Base-by-base conservation (phyloP, 2,797 vertebrate genomes). In the Alexandromys oeconomus region DNA sequence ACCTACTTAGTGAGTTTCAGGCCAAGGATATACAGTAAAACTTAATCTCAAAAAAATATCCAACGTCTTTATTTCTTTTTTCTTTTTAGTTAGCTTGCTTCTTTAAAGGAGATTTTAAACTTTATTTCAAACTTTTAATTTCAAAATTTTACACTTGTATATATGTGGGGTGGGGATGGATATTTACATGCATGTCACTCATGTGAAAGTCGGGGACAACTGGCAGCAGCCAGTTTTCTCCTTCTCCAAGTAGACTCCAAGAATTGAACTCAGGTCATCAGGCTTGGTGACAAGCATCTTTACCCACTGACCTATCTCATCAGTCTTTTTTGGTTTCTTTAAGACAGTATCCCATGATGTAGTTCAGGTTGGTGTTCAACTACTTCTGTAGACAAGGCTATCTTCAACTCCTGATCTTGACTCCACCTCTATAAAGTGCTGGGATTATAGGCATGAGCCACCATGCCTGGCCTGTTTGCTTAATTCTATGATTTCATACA, bases 401-500 rank as follows among this genome's bases (percentile, higher is more conserved):
- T 89, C 31, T 89, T 77, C 37, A 89, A 77, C 13, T 48, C 57
- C 40, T 34, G 27, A 89, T 48, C 31, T 63, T 27, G 57, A 61
- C 40, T 65, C 87, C 21, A 27, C 21, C 48, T 48, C 13, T 25
- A n/a, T 25, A n/a, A 89, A 78, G 73, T 78, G 34, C 40, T 78
- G 40, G 21, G 9, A 78, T 48, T 89, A 46, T 23, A 88, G 54
- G 48, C 3, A 73, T 57, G 37, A 46, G 29, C 37, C 54, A 25
- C 37, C 54, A 65, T 65, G 34, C 43, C 59, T 40, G 46, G 19
- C 29, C 46, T 86, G 10, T 57, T 67, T 87, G 51, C 63, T 93
- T 95, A 69, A 40, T 92, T 93, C 27, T 51, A 15, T 59, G 21
- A n/a, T 67, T 95, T 94, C 40, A 87, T 69, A 85, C n/a, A 93